Evolutionary conservation across 53 echinoderm and acorn worm species (phyloP).

Genomic region (Glandiceps talaboti): DNA sequence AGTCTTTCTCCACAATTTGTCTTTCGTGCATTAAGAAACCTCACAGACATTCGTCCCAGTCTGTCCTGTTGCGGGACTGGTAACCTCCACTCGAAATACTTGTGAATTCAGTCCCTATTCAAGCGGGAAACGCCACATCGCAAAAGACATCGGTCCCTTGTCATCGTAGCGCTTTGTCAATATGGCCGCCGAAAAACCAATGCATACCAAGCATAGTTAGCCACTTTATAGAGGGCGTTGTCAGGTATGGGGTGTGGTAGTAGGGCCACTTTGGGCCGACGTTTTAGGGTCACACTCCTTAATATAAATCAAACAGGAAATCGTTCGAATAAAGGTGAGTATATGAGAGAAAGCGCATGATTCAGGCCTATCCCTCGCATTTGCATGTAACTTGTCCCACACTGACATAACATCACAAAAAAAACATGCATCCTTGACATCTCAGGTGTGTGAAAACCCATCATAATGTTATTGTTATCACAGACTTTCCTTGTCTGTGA

Average conservation of each 20-base stretch:
- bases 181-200: background rate
- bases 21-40: background rate
- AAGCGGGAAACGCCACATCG: background rate
- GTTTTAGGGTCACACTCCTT: too few relatives aligned
- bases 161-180: too few relatives aligned
- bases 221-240: background rate
- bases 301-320: too few relatives aligned
- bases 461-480: too few relatives aligned
- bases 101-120: background rate
- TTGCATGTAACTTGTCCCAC: too few relatives aligned
- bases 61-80: background rate
- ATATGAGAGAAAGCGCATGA: too few relatives aligned
- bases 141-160: background rate
- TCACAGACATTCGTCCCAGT: background rate
- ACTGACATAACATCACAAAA: too few relatives aligned
- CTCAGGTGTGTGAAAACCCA: too few relatives aligned
- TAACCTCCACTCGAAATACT: background rate
- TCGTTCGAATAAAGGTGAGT: too few relatives aligned
- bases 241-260: background rate
- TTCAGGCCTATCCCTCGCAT: too few relatives aligned
- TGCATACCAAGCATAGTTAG: background rate
- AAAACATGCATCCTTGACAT: too few relatives aligned
- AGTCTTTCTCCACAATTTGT: background rate
- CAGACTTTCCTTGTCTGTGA: too few relatives aligned
- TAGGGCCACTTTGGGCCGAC: background rate